Evolutionary conservation across 64 coral and sea anemone species (phyloP).

Genomic region (Montipora cactus): DNA sequence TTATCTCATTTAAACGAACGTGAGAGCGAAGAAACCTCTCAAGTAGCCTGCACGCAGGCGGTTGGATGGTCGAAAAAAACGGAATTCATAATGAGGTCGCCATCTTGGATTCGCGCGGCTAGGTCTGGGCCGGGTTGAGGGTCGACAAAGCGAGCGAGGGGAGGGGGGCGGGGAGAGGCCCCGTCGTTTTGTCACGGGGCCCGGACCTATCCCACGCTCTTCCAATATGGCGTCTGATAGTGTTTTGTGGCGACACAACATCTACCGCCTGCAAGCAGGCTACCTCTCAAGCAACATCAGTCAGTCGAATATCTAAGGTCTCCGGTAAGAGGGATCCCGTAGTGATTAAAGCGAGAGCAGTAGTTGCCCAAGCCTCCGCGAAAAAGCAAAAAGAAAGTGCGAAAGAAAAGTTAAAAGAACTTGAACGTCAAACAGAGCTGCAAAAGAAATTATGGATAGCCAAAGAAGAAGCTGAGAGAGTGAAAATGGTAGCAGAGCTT

Average conservation of each 20-base stretch:
- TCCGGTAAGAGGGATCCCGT: slow-evolving; percentile 7
- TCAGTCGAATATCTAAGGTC: slow-evolving; percentile 1
- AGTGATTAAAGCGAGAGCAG: slow-evolving; percentile 24
- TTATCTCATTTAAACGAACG: slow-evolving; percentile 2
- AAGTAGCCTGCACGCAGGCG: background rate
- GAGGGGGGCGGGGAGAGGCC: too few relatives aligned
- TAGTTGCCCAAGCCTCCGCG: background rate
- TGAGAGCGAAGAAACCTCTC: background rate
- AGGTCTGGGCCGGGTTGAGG: too few relatives aligned
- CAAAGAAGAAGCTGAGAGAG: slow-evolving; percentile 8
- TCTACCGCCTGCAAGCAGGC: too few relatives aligned
- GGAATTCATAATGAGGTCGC: too few relatives aligned
- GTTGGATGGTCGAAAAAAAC: too few relatives aligned
- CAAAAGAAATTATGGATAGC: slow-evolving; percentile 1
- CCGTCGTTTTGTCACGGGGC: too few relatives aligned
- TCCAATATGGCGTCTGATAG: too few relatives aligned
- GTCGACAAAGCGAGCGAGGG: too few relatives aligned
- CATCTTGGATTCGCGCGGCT: too few relatives aligned
- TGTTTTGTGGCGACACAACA: too few relatives aligned
- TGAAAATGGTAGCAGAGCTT: background rate
- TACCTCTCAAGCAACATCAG: background rate
- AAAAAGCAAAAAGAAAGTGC: slow-evolving; percentile 29
- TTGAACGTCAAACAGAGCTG: slow-evolving; percentile 6
- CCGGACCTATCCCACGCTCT: too few relatives aligned
- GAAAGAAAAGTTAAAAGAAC: slow-evolving; percentile 2